Percentiles rank a stretch among this genome's conserved stretches.
Conservation (phyloP, 2,113 vertebrate species). For the Osmerus eperlanus region DNA sequence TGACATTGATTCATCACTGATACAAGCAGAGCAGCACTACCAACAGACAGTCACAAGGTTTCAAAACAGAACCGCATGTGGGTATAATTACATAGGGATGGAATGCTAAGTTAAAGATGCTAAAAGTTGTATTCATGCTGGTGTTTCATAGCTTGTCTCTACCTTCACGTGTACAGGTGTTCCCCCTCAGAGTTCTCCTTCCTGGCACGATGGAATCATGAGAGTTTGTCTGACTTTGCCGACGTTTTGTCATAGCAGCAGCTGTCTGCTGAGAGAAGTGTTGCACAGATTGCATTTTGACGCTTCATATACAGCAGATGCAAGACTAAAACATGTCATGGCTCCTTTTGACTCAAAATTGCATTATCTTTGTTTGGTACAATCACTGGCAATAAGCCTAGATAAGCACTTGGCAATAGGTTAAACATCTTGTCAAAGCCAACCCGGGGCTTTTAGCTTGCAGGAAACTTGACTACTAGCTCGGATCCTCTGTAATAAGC, state of each 20-base stretch:
- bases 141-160: constrained; percentile 17
- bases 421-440: too few species aligned
- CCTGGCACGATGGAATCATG: constrained; percentile 2
- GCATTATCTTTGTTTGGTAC: too few species aligned
- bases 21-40: constrained; percentile 11
- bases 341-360: too few species aligned
- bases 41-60: neutral
- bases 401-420: too few species aligned
- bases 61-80: too few species aligned
- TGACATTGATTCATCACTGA: neutral
- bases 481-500: too few species aligned
- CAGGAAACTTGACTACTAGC: too few species aligned
- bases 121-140: constrained; percentile 32
- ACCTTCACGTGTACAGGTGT: constrained; percentile 10
- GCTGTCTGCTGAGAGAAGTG: neutral
- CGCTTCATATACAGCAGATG: neutral
- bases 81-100: too few species aligned
- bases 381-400: too few species aligned
- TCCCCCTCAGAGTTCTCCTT: neutral
- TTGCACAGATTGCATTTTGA: constrained; percentile 1
- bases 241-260: constrained; percentile 14
- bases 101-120: too few species aligned
- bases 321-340: neutral
- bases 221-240: constrained; percentile 1
- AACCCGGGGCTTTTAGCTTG: too few species aligned